These are phyloP conservation scores for Pachliopta kotzebuea DNA, from an alignment of 2,888 invertebrate genomes.

Conservation along the genomic window DNA sequence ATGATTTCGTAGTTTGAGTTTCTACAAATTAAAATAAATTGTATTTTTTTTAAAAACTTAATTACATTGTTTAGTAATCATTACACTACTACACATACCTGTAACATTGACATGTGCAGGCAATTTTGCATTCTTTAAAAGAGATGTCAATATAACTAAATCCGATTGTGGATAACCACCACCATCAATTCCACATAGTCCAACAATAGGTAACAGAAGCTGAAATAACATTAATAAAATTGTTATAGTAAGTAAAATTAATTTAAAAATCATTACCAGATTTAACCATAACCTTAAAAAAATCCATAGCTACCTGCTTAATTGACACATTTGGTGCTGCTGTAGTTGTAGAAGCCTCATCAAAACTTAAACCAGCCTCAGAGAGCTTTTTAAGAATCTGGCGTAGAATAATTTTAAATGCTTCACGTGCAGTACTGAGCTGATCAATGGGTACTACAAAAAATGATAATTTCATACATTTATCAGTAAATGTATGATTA, in stretches of 20 bases:
- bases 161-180: slow-evolving; percentile 87
- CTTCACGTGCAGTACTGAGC: slow-evolving; percentile 82
- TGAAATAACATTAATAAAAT: slow-evolving; percentile 43
- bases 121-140: slow-evolving; percentile 87
- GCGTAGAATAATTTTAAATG: slow-evolving; percentile 65
- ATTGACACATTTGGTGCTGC: slow-evolving; percentile 70
- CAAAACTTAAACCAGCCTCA: slow-evolving; percentile 66
- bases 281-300: background rate
- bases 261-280: background rate
- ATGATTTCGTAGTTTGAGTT: slow-evolving; percentile 62
- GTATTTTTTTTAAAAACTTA: background rate
- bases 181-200: slow-evolving; percentile 84
- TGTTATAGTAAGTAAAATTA: background rate
- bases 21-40: slow-evolving; percentile 42
- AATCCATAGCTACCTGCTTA: slow-evolving; percentile 56
- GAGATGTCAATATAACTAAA: slow-evolving; percentile 86
- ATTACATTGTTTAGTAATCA: background rate
- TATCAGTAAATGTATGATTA: background rate
- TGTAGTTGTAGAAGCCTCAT: slow-evolving; percentile 59
- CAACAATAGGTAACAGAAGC: slow-evolving; percentile 85
- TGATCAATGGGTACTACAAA: slow-evolving; percentile 86
- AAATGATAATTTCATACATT: slow-evolving; percentile 3
- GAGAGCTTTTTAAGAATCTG: slow-evolving; percentile 75
- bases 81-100: slow-evolving; percentile 46
- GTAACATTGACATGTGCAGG: slow-evolving; percentile 76